Percentiles rank a stretch among this genome's conserved stretches.
Evolutionary conservation across 2,888 invertebrate genomes (phyloP).

Genomic region (Eupithecia dodoneata): DNA sequence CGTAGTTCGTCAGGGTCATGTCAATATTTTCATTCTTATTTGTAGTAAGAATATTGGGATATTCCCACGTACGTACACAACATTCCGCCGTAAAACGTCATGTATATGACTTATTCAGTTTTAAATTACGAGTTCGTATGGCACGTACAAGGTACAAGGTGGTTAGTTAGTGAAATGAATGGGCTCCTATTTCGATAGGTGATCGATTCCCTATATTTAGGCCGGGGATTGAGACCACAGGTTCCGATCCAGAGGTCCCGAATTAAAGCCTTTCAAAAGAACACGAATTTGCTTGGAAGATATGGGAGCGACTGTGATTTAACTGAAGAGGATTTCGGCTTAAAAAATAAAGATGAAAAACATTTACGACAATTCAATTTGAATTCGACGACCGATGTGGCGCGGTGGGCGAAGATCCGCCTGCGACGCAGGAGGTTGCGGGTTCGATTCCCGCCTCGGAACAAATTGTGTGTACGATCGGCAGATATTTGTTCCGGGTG

Average conservation of each 20-base stretch:
- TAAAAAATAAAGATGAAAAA: constrained; percentile 8
- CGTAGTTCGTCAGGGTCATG: no score
- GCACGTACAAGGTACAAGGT: constrained; percentile 19
- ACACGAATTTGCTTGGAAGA: constrained; percentile 30
- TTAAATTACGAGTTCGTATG: constrained; percentile 5
- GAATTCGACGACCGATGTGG: no score
- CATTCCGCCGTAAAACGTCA: background rate
- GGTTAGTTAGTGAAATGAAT: constrained; percentile 34
- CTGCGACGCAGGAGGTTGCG: no score
- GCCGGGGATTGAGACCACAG: constrained; percentile 35
- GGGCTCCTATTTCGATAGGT: constrained; percentile 36
- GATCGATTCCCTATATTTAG: constrained; percentile 41
- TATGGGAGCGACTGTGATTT: constrained; percentile 23
- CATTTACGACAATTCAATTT: background rate
- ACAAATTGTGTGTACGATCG: no score
- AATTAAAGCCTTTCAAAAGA: constrained; percentile 37
- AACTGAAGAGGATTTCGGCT: constrained; percentile 31
- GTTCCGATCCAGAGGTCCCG: constrained; percentile 31
- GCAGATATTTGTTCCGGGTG: no score
- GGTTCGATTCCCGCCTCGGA: no score
- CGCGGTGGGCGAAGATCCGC: no score
- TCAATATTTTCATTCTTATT: no score
- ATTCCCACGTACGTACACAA: background rate
- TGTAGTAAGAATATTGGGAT: background rate
- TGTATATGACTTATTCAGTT: background rate